Evolutionary conservation across 2,113 vertebrate species (phyloP).

Genomic region (Mesitornis unicolor): DNA sequence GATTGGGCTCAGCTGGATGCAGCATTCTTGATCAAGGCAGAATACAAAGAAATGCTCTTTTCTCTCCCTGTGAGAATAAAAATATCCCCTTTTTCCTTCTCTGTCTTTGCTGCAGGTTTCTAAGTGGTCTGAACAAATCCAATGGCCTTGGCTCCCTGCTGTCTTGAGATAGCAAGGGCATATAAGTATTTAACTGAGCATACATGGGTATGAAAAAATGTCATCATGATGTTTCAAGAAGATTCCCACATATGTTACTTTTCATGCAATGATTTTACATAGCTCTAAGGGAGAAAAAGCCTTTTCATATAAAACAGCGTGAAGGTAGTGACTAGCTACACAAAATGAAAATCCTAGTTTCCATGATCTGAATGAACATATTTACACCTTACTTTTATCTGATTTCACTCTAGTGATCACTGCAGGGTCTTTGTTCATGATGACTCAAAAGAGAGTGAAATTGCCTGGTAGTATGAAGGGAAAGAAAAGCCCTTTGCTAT

Average conservation of each 20-base stretch:
- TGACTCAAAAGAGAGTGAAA: fast-evolving
- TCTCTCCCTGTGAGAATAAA: not conserved
- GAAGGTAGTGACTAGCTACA: not conserved
- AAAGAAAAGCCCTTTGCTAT: not conserved
- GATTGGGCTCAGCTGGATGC: conserved; percentile 49
- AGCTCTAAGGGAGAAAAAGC: not conserved
- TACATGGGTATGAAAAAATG: not conserved
- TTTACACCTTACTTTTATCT: not conserved
- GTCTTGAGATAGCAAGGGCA: not conserved
- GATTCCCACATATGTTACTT: not conserved
- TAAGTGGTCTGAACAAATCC: conserved; percentile 1
- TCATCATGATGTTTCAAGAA: not conserved
- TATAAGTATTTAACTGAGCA: not conserved
- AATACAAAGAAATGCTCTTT: not conserved
- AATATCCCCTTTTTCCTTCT: not conserved
- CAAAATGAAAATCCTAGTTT: not conserved
- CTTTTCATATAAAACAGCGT: not conserved
- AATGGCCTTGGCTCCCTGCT: not conserved
- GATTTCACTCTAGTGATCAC: not conserved
- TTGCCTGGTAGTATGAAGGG: not conserved
- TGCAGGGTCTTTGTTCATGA: not conserved
- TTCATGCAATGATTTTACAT: not conserved
- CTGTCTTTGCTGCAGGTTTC: not conserved
- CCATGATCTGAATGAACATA: not conserved
- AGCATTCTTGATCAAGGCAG: not conserved